A percentile compares a stretch with the other conserved stretches of the same genome.
Evolutionary conservation across 2,797 vertebrate species (phyloP).

Genomic region (Coluber constrictor): DNA sequence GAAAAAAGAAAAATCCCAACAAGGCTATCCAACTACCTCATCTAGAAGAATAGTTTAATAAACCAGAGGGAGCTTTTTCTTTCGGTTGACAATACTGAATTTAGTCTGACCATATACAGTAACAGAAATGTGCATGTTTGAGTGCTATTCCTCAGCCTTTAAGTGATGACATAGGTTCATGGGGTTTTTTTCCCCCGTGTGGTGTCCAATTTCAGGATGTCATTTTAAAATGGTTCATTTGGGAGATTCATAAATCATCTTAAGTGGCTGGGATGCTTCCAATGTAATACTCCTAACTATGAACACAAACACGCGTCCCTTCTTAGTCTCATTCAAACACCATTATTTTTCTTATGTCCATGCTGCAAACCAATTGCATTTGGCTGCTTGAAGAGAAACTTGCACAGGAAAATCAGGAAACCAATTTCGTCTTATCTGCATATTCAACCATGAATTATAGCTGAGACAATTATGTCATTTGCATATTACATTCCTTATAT

Average conservation of each 20-base stretch:
- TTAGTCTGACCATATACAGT: slow-evolving; percentile 62
- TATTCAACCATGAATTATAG: not conserved
- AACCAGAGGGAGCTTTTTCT: slow-evolving; percentile 19
- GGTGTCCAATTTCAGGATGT: slow-evolving; percentile 2
- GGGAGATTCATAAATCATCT: slow-evolving; percentile 25
- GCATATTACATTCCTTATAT: not conserved
- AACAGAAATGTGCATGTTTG: slow-evolving; percentile 47
- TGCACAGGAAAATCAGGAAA: not conserved
- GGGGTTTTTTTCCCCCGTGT: not conserved
- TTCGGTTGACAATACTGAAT: slow-evolving; percentile 44
- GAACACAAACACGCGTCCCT: not conserved
- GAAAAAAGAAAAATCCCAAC: slow-evolving; percentile 39
- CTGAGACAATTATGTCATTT: not conserved
- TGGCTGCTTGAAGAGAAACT: not conserved
- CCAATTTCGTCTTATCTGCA: not conserved
- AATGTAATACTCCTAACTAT: slow-evolving; percentile 9
- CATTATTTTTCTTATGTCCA: not conserved
- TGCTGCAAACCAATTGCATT: not conserved
- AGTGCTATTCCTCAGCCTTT: slow-evolving; percentile 37
- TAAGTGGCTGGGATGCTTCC: not conserved
- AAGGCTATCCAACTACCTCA: slow-evolving; percentile 53
- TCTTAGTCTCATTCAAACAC: not conserved
- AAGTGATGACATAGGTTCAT: slow-evolving; percentile 52
- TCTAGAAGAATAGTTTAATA: slow-evolving; percentile 46
- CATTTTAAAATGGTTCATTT: not conserved